phyloP scores from a whole-genome alignment of 1,140 invertebrate species.

The Caerostris darwini region DNA sequence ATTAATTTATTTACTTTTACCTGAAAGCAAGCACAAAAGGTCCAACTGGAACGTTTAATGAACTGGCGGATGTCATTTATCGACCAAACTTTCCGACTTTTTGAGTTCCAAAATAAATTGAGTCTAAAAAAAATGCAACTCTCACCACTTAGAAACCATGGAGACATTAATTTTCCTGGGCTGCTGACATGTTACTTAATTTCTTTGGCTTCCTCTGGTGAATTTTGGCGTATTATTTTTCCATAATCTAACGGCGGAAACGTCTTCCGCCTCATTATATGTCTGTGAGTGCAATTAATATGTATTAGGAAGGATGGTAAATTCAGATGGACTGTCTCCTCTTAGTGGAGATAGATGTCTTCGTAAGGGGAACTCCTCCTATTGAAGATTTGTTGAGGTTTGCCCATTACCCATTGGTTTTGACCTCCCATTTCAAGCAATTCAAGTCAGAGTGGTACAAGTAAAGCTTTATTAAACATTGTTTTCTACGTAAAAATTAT shows the following conservation, averaged over 20 bases:
- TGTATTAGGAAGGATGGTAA: slow-evolving; percentile 5
- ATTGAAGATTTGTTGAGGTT: neutral
- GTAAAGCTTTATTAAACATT: too few relatives aligned
- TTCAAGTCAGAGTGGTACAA: too few relatives aligned
- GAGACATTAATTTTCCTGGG: neutral
- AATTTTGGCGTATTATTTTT: slow-evolving; percentile 18
- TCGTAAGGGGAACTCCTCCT: neutral
- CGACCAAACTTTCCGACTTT: neutral
- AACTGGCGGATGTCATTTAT: neutral
- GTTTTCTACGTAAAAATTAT: too few relatives aligned
- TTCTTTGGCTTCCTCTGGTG: slow-evolving; percentile 8
- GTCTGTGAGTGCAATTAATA: slow-evolving; percentile 9
- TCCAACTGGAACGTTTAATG: neutral
- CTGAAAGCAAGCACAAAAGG: neutral
- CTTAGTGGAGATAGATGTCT: slow-evolving; percentile 11
- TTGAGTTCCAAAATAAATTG: neutral
- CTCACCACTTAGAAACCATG: neutral
- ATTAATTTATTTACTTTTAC: too few relatives aligned
- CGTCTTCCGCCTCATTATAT: slow-evolving; percentile 26
- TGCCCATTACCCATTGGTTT: neutral
- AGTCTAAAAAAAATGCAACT: neutral
- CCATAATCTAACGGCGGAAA: neutral
- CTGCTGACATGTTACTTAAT: neutral
- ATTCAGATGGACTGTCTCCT: slow-evolving; percentile 4
- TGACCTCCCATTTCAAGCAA: neutral